phyloP scores from a whole-genome alignment of 2,113 vertebrate genomes.

The Rattus rattus region DNA sequence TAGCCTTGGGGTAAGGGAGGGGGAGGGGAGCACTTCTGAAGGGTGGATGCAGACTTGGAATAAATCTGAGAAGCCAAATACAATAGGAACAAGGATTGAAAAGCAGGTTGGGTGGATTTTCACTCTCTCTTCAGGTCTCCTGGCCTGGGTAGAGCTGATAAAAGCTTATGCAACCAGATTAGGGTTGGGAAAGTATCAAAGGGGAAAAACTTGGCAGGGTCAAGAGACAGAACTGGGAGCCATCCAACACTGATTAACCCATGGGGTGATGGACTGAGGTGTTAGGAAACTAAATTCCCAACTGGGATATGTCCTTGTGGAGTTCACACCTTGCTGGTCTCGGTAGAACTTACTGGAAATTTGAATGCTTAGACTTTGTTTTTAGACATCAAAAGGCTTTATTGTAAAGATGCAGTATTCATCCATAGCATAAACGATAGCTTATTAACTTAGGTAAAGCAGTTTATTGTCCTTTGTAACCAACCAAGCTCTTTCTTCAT shows the following conservation, averaged over 20 bases:
- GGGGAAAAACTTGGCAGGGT: background rate
- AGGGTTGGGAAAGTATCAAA: constrained; percentile 31
- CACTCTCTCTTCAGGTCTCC: constrained; percentile 58
- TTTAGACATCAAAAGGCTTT: constrained; percentile 20
- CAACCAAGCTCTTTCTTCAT: background rate
- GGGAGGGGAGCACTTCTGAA: background rate
- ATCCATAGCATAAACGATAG: background rate
- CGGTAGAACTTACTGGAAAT: constrained; percentile 19
- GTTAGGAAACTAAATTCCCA: constrained; percentile 59
- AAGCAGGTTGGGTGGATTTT: constrained; percentile 50
- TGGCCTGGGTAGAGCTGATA: constrained; percentile 62
- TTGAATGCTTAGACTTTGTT: background rate
- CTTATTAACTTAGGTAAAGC: constrained; percentile 7
- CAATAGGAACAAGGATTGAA: background rate
- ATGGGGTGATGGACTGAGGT: background rate
- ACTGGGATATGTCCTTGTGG: constrained; percentile 15
- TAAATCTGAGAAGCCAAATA: background rate
- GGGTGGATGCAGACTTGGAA: background rate
- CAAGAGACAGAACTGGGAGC: background rate
- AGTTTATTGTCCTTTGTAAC: background rate
- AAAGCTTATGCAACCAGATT: constrained; percentile 45
- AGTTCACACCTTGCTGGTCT: constrained; percentile 25
- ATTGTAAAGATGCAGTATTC: background rate
- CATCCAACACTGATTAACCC: constrained; percentile 52
- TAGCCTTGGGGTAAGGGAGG: background rate